Evolutionary conservation across 2,113 vertebrate species (phyloP).

Genomic region (Callipepla squamata): DNA sequence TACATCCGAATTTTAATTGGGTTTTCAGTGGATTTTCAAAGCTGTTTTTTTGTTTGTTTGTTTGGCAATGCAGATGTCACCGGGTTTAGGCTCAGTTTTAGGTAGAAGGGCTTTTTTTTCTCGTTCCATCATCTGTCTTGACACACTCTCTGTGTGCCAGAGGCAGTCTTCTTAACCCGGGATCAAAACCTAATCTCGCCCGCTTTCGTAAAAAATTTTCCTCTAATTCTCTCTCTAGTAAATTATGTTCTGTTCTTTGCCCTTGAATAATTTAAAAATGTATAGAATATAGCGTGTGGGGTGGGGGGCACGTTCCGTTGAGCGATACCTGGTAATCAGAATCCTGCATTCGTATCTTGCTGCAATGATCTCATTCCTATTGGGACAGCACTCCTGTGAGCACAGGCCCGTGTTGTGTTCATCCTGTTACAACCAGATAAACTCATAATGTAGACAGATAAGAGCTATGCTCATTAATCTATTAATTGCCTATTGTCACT

Average conservation of each 20-base stretch:
- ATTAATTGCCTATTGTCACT: slow-evolving; percentile 76
- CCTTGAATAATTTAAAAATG: slow-evolving; percentile 69
- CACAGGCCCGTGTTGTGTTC: slow-evolving; percentile 51
- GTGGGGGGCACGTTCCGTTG: neutral
- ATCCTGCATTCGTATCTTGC: slow-evolving; percentile 58
- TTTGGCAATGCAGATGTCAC: neutral
- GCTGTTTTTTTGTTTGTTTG: neutral
- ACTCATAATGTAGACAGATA: slow-evolving; percentile 73
- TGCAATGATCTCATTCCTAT: slow-evolving; percentile 70
- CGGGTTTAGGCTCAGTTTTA: neutral
- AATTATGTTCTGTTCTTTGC: slow-evolving; percentile 67
- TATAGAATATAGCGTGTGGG: slow-evolving; percentile 30
- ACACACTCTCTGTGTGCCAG: neutral
- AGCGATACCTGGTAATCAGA: slow-evolving; percentile 71
- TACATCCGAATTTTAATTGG: neutral
- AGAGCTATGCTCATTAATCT: slow-evolving; percentile 73
- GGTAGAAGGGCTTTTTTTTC: neutral
- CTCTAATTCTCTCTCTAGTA: slow-evolving; percentile 44
- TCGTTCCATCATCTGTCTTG: slow-evolving; percentile 3
- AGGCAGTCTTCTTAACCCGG: slow-evolving; percentile 45
- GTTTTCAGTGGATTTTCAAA: neutral
- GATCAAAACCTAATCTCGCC: slow-evolving; percentile 64
- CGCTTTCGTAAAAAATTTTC: slow-evolving; percentile 43
- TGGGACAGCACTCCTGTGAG: slow-evolving; percentile 63
- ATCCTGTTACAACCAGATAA: slow-evolving; percentile 76